phyloP scores from a whole-genome alignment of 2,888 invertebrate genomes.

The Caenorhabditis sp. region DNA sequence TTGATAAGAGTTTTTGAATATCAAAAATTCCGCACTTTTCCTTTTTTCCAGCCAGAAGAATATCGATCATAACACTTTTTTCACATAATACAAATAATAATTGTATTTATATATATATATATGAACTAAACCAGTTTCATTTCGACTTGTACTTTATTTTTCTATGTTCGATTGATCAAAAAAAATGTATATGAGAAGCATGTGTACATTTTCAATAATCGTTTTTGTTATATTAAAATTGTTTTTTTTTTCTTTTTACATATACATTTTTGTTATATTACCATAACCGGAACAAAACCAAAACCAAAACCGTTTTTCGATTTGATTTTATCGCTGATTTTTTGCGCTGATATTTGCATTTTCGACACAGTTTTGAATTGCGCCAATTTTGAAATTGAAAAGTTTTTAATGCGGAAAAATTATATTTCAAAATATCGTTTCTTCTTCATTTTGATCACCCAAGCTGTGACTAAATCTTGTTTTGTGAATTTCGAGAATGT shows the following conservation, averaged over 20 bases:
- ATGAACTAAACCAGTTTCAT: background rate
- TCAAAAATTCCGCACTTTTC: background rate
- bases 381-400: no score
- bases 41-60: no score
- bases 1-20: background rate
- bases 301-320: conserved; percentile 1
- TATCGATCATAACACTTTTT: background rate
- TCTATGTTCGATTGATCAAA: background rate
- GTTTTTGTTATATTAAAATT: background rate
- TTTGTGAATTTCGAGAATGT: no score
- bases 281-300: background rate
- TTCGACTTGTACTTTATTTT: background rate
- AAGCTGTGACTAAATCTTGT: no score
- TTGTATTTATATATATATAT: no score
- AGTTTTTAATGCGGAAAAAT: no score
- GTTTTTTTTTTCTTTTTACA: conserved; percentile 8
- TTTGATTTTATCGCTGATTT: background rate
- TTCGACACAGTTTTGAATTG: background rate
- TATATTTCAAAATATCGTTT: no score
- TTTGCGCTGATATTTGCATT: background rate
- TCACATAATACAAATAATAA: background rate
- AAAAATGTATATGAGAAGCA: no score
- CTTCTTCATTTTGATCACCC: no score
- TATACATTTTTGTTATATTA: background rate
- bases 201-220: background rate